Evolutionary conservation across 2,888 invertebrate genomes (phyloP).

Genomic region (Eristalis pertinax): DNA sequence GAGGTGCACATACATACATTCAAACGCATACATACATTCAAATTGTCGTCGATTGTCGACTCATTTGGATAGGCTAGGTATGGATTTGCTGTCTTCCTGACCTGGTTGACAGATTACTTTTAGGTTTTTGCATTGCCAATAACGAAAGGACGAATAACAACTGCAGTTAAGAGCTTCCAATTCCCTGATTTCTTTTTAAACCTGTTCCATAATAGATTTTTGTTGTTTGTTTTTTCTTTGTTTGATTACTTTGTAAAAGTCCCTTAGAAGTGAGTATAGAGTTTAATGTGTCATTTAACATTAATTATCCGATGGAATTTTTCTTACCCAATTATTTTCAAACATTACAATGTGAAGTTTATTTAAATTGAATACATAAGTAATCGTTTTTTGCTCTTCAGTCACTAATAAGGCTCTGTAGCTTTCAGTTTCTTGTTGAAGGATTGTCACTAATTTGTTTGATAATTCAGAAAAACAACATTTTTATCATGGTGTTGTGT

Average conservation of each 20-base stretch:
- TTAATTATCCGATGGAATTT: too few species aligned
- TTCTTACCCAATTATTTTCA: too few species aligned
- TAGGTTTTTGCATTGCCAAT: neutral
- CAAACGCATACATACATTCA: neutral
- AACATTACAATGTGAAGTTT: too few species aligned
- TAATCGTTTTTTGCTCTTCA: too few species aligned
- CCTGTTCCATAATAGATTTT: neutral
- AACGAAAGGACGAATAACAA: neutral
- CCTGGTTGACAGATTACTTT: neutral
- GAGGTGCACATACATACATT: too few species aligned
- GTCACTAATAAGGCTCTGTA: too few species aligned
- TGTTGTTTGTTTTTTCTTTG: neutral
- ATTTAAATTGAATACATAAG: too few species aligned
- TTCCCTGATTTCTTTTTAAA: neutral
- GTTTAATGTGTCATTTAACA: too few species aligned
- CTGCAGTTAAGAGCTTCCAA: neutral
- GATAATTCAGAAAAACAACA: too few species aligned
- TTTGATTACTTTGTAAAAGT: neutral
- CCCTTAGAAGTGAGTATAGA: neutral
- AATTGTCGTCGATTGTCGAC: neutral
- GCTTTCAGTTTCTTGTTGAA: too few species aligned
- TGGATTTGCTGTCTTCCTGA: neutral
- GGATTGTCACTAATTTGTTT: too few species aligned
- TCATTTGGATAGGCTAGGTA: neutral
- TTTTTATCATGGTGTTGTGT: too few species aligned